phyloP scores from a whole-genome alignment of 2,888 invertebrate genomes.

The Digitonthophagus gazella region DNA sequence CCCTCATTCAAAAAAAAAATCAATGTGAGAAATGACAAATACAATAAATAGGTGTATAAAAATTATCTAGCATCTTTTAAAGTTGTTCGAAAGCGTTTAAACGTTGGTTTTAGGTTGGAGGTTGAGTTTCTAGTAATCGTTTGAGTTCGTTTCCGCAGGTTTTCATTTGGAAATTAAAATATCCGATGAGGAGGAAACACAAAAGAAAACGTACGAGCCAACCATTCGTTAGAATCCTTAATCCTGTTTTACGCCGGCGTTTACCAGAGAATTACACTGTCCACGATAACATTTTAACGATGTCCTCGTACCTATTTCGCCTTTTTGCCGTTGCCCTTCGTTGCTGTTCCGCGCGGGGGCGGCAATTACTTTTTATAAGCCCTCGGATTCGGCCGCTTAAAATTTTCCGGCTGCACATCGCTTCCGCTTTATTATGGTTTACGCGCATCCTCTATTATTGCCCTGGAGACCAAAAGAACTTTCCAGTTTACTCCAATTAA shows the following conservation, averaged over 20 bases:
- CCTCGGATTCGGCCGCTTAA: slow-evolving; percentile 1
- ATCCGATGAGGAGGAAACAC: neutral
- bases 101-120: no score
- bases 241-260: slow-evolving; percentile 7
- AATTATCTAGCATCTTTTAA: no score
- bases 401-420: slow-evolving; percentile 4
- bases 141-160: neutral
- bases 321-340: slow-evolving; percentile 3
- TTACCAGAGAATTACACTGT: slow-evolving; percentile 12
- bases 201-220: neutral
- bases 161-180: neutral
- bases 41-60: no score
- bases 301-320: slow-evolving; percentile 3
- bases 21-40: no score
- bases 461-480: neutral
- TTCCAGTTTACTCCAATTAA: no score
- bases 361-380: slow-evolving; percentile 16
- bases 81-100: no score
- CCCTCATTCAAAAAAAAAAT: no score
- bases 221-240: neutral
- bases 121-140: no score
- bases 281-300: slow-evolving; percentile 15
- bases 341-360: neutral
- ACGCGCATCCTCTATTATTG: slow-evolving; percentile 5
- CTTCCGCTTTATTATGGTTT: slow-evolving; percentile 8